Evolutionary conservation across 2,113 vertebrate genomes (phyloP).

Genomic region (Microcebus murinus): DNA sequence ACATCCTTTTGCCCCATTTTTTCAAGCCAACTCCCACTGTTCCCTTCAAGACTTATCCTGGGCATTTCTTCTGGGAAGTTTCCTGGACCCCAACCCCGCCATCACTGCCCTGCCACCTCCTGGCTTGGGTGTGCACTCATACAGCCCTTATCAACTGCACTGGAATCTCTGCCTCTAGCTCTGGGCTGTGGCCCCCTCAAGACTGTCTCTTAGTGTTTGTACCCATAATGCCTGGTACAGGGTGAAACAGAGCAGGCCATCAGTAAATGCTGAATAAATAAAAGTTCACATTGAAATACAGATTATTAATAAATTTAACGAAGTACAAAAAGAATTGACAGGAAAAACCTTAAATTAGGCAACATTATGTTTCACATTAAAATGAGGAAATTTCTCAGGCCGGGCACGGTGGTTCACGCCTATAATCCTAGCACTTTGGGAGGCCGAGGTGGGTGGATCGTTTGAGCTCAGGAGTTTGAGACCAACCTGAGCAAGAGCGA

Average conservation of each 20-base stretch:
- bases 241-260: neutral
- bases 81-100: neutral
- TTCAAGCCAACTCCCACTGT: neutral
- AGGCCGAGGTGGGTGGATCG: no score
- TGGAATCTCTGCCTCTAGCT: neutral
- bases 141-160: neutral
- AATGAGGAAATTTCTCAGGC: neutral
- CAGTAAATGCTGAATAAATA: neutral
- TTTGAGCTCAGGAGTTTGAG: no score
- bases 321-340: neutral
- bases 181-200: neutral
- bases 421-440: no score
- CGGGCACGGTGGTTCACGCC: no score
- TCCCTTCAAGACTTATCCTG: neutral
- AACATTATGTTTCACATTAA: neutral
- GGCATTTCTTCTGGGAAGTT: neutral
- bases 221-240: neutral
- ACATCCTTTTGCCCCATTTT: neutral
- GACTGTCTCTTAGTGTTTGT: neutral
- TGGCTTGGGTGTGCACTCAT: rapidly evolving
- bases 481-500: no score
- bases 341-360: neutral
- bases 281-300: neutral
- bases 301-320: neutral
- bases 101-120: neutral